phyloP scores from a whole-genome alignment of 2,113 vertebrate species.

The Glaucidium brasilianum region DNA sequence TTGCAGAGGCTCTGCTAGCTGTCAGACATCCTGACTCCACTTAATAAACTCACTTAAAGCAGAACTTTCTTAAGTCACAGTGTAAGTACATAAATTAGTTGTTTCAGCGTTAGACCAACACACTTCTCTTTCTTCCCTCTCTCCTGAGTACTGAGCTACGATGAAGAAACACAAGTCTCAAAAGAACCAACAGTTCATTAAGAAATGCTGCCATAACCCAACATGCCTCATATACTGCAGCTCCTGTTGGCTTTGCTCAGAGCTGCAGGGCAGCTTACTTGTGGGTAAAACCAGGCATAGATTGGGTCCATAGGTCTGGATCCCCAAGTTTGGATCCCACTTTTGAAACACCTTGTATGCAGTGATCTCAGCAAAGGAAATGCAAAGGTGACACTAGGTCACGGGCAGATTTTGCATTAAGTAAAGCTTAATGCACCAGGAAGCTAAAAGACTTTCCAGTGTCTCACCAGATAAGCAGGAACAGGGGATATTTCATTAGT shows the following conservation, averaged over 20 bases:
- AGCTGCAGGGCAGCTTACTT: neutral
- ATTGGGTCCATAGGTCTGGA: neutral
- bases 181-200: slow-evolving; percentile 39
- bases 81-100: slow-evolving; percentile 70
- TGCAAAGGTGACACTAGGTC: neutral
- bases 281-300: neutral
- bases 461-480: slow-evolving; percentile 10
- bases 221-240: neutral
- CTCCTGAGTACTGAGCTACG: slow-evolving; percentile 10
- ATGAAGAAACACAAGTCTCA: slow-evolving; percentile 20
- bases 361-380: neutral
- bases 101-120: slow-evolving; percentile 59
- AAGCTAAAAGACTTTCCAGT: neutral
- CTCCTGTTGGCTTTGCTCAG: neutral
- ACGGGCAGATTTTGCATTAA: neutral
- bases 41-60: slow-evolving; percentile 74
- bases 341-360: neutral
- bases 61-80: slow-evolving; percentile 69
- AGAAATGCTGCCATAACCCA: slow-evolving; percentile 24
- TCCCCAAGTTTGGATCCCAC: neutral
- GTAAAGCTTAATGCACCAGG: neutral
- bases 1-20: slow-evolving; percentile 64
- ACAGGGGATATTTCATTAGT: neutral
- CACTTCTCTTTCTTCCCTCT: slow-evolving; percentile 46
- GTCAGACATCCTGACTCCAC: slow-evolving; percentile 78